Percentiles rank a stretch among this genome's conserved stretches.
phyloP scores from a whole-genome alignment of 2,113 vertebrate genomes.

The Carassius auratus region DNA sequence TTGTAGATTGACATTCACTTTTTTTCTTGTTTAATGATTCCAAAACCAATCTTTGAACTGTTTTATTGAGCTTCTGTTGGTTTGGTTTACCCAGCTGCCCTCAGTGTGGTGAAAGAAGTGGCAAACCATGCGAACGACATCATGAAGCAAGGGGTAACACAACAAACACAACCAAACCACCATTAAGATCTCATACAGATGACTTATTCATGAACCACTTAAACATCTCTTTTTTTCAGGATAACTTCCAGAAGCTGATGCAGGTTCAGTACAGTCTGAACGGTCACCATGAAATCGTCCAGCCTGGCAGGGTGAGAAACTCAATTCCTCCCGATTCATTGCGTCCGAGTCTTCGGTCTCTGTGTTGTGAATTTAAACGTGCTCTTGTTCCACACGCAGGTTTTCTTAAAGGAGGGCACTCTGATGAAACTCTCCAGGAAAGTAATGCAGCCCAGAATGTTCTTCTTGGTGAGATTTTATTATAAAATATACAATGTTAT shows the following conservation, averaged over 20 bases:
- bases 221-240: conserved; percentile 69
- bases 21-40: too few relatives aligned
- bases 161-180: not conserved
- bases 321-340: not conserved
- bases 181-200: not conserved
- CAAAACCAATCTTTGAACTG: not conserved
- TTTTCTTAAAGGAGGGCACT: conserved; percentile 96
- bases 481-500: not conserved
- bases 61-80: not conserved
- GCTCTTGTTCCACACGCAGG: conserved; percentile 71
- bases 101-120: conserved; percentile 95
- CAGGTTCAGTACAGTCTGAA: conserved; percentile 96
- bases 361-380: not conserved
- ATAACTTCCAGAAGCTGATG: conserved; percentile 99
- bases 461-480: conserved; percentile 88
- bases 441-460: conserved; percentile 97
- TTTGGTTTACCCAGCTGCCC: conserved; percentile 80
- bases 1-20: not conserved
- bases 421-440: conserved; percentile 98
- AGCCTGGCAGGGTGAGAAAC: conserved; percentile 87
- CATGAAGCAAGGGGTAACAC: conserved; percentile 96
- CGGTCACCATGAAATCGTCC: conserved; percentile 96
- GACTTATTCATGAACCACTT: not conserved
- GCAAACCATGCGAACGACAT: conserved; percentile 98
- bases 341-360: not conserved